phyloP scores from a whole-genome alignment of 2,888 invertebrate species.

The Drosophila nr. medialis region DNA sequence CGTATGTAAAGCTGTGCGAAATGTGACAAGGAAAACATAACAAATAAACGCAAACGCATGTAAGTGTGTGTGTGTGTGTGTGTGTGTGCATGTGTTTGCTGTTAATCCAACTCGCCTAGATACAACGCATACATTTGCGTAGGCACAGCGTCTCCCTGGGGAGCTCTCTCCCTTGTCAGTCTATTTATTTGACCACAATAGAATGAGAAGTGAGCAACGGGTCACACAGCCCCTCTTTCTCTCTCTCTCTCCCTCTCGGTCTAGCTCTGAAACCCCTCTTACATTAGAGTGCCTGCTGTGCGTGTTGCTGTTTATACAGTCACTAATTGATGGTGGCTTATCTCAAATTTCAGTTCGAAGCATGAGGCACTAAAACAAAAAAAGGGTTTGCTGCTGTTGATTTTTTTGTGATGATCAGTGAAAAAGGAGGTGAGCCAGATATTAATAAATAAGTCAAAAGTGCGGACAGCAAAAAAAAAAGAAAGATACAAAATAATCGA shows the following conservation, averaged over 20 bases:
- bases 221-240: neutral
- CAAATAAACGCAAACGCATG: constrained; percentile 48
- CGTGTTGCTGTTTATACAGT: constrained; percentile 54
- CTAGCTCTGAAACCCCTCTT: too few species aligned
- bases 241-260: neutral
- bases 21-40: constrained; percentile 51
- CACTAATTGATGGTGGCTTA: constrained; percentile 76
- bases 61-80: constrained; percentile 16
- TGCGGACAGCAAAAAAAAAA: neutral
- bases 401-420: constrained; percentile 12
- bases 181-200: constrained; percentile 65
- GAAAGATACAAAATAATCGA: neutral
- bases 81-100: constrained; percentile 21
- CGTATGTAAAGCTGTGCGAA: constrained; percentile 30
- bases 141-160: constrained; percentile 20
- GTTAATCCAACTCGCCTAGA: constrained; percentile 31
- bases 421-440: constrained; percentile 22
- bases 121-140: constrained; percentile 23
- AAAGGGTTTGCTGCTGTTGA: constrained; percentile 9
- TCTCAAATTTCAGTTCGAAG: constrained; percentile 72
- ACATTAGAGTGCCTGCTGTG: constrained; percentile 5
- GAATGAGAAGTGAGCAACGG: constrained; percentile 23
- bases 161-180: constrained; percentile 57
- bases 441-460: constrained; percentile 29
- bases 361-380: constrained; percentile 44